phyloP scores from a whole-genome alignment of 1,140 invertebrate species.

The Cecropterus lyciades region DNA sequence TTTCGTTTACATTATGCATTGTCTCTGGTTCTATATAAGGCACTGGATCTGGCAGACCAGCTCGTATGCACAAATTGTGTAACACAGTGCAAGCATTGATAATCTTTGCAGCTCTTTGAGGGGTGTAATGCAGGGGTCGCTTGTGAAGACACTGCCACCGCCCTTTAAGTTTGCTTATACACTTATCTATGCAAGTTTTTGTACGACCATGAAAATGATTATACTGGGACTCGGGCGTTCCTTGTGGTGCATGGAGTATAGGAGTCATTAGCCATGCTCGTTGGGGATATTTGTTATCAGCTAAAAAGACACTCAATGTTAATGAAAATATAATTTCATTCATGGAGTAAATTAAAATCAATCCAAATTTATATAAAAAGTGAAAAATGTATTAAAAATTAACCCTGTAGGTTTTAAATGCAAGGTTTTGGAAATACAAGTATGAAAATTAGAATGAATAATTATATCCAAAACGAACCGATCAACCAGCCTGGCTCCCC shows the following conservation, averaged over 20 bases:
- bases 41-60: slow-evolving; percentile 45
- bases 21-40: slow-evolving; percentile 46
- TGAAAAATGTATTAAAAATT: too few relatives aligned
- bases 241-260: slow-evolving; percentile 49
- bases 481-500: slow-evolving; percentile 56
- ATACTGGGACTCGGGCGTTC: slow-evolving; percentile 56
- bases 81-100: slow-evolving; percentile 69
- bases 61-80: slow-evolving; percentile 56
- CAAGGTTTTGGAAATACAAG: too few relatives aligned
- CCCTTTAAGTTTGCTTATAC: slow-evolving; percentile 63
- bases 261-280: slow-evolving; percentile 61
- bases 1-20: slow-evolving; percentile 45
- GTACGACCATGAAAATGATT: slow-evolving; percentile 49
- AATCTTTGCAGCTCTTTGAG: slow-evolving; percentile 60
- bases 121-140: slow-evolving; percentile 62
- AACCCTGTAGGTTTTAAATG: too few relatives aligned
- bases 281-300: slow-evolving; percentile 58
- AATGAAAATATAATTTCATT: too few relatives aligned
- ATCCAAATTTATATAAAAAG: too few relatives aligned
- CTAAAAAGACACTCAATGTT: slow-evolving; percentile 42
- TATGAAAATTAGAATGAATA: too few relatives aligned
- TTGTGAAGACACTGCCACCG: slow-evolving; percentile 52
- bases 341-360: too few relatives aligned
- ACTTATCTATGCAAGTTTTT: slow-evolving; percentile 54
- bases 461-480: slow-evolving; percentile 40